A percentile compares a stretch with the other conserved stretches of the same genome.
These are phyloP conservation scores for Oryctolagus cuniculus DNA, from an alignment of 2,113 vertebrate species.

Conservation along the genomic window DNA sequence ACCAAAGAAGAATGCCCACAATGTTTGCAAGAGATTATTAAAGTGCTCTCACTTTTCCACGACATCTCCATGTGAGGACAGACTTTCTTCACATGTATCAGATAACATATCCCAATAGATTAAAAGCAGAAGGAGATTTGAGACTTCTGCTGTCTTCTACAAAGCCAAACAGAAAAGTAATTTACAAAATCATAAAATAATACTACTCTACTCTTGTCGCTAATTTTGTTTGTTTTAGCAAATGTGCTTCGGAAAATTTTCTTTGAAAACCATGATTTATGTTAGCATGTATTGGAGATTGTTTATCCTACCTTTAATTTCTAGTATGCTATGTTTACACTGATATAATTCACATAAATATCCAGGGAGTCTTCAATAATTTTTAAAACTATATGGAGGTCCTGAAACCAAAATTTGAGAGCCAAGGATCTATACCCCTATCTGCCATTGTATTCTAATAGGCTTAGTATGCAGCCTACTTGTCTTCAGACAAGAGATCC, in stretches of 20 bases:
- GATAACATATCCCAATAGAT: background rate
- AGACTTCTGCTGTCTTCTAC: background rate
- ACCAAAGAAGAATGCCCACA: background rate
- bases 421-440: background rate
- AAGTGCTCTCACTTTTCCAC: background rate
- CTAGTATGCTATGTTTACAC: background rate
- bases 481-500: background rate
- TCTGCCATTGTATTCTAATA: too few relatives aligned
- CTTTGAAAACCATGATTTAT: background rate
- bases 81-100: background rate
- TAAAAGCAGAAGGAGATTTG: background rate
- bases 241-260: background rate
- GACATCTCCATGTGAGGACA: background rate
- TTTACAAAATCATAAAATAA: constrained; percentile 8
- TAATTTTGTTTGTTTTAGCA: background rate
- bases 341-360: background rate
- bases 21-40: background rate
- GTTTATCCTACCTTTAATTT: background rate
- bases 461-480: background rate
- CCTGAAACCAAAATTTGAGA: background rate
- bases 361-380: background rate
- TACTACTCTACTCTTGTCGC: background rate
- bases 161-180: background rate
- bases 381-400: background rate
- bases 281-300: background rate